phyloP scores from a whole-genome alignment of 2,888 invertebrate genomes.

The Zootermopsis nevadensis region DNA sequence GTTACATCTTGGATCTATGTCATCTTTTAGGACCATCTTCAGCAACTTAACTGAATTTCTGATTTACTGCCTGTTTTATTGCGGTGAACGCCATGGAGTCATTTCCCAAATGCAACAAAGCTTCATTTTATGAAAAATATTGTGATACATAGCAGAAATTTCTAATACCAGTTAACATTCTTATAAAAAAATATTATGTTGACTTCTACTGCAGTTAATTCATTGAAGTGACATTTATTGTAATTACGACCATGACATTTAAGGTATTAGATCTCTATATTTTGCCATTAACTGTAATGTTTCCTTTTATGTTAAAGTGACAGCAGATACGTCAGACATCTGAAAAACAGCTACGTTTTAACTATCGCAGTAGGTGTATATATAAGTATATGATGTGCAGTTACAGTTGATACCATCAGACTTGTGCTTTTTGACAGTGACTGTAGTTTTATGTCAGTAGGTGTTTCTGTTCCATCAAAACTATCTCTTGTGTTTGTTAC shows the following conservation, averaged over 20 bases:
- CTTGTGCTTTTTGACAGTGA: neutral
- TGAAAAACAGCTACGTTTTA: no score
- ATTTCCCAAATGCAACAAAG: no score
- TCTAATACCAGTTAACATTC: neutral
- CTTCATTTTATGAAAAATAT: neutral
- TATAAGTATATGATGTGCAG: no score
- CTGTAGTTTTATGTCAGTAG: neutral
- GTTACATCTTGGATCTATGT: neutral
- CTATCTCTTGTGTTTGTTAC: neutral
- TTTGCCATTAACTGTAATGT: no score
- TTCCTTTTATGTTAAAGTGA: no score
- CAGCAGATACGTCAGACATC: no score
- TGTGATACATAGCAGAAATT: neutral
- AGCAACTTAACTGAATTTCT: neutral
- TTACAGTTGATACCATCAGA: neutral
- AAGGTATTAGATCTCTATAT: no score
- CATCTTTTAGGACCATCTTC: neutral
- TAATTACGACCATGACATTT: no score
- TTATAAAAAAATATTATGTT: neutral
- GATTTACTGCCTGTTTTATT: neutral
- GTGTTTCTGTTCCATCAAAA: neutral
- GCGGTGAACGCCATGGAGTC: neutral
- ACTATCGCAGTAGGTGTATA: no score
- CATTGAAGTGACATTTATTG: neutral
- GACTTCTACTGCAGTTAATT: neutral